These are phyloP conservation scores for Machimus rusticus DNA, from an alignment of 2,888 invertebrate genomes.

Conservation along the genomic window DNA sequence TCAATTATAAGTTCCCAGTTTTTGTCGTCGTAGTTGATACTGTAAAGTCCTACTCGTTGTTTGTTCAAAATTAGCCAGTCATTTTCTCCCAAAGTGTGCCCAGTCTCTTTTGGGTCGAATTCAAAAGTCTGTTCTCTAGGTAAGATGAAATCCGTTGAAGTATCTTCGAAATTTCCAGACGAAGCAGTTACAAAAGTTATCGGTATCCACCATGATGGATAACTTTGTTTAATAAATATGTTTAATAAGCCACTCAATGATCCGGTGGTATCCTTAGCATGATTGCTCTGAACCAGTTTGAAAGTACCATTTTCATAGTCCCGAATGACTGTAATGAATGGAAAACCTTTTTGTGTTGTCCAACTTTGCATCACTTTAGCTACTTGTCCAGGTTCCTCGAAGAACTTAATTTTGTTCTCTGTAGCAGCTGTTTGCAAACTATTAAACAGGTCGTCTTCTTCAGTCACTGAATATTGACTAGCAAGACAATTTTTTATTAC, in stretches of 20 bases:
- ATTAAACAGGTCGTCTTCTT: slow-evolving; percentile 56
- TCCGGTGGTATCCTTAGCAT: not conserved
- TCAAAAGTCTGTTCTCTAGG: slow-evolving; percentile 40
- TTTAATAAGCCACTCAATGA: slow-evolving; percentile 48
- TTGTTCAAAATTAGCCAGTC: slow-evolving; percentile 60
- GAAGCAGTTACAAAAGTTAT: slow-evolving; percentile 55
- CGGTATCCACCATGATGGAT: slow-evolving; percentile 58
- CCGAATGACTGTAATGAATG: slow-evolving; percentile 65
- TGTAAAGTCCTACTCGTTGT: slow-evolving; percentile 64
- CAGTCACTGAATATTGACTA: slow-evolving; percentile 3
- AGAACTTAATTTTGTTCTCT: slow-evolving; percentile 50
- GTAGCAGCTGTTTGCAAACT: slow-evolving; percentile 53
- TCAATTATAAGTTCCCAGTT: slow-evolving; percentile 74
- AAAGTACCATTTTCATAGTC: slow-evolving; percentile 65
- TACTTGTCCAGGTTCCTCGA: slow-evolving; percentile 58
- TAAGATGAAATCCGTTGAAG: slow-evolving; percentile 55
- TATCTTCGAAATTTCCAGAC: slow-evolving; percentile 56
- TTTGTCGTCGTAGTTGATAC: slow-evolving; percentile 73
- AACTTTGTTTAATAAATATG: not conserved
- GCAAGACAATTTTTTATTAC: not conserved
- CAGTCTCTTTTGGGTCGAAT: slow-evolving; percentile 32
- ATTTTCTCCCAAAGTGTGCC: not conserved
- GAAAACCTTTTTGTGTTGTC: slow-evolving; percentile 70
- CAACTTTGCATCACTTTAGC: slow-evolving; percentile 67
- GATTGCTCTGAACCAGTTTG: slow-evolving; percentile 65